Evolutionary conservation across 2,797 vertebrate genomes (phyloP), one percentile per base, ranked within the genome.

Genomic region (Triplophysa bombifrons): DNA sequence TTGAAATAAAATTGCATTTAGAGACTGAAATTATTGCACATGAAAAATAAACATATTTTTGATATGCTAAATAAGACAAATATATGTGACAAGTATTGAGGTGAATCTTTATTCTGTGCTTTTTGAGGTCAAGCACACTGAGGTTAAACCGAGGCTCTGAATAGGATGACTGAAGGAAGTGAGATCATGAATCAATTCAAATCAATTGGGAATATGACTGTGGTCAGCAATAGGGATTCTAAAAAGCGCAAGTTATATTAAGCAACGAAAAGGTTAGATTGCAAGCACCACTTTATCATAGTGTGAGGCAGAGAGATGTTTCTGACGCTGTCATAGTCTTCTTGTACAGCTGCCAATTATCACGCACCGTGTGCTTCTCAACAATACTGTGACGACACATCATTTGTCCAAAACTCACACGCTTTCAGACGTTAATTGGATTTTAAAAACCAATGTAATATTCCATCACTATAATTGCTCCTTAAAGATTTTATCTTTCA

Each of bases 351-450:
- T 89, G 89, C 90, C 92, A 93, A 89, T 92, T 90, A 92, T 90
- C 89, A 87, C 82, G 88, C 88, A 82, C 87, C 87, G 90, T 87
- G 89, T 88, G 90, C 92, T 91, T 89, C 91, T 90, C 87, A 86
- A 93, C 90, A 92, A 93, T 93, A 90, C 88, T 90, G 91, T 89
- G 88, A 91, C 87, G 84, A 90, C 81, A 88, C 78, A 87, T 89
- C 89, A 82, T 92, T 91, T 89, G 88, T 90, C 86, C 86, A 89
- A 90, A 91, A 93, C 89, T 88, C 90, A 88, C 89, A 76, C 78
- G 90, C 90, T 91, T 91, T 91, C 89, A 89, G 88, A 90, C 93
- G 88, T 92, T 94, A 93, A 94, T 93, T 94, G 91, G 90, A 90
- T 93, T 93, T 93, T 91, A 90, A 91, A 91, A 93, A 91, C 89